Evolutionary conservation across 2,888 invertebrate species (phyloP), one percentile per base, ranked within the genome.

Genomic region (Andrena minutula): DNA sequence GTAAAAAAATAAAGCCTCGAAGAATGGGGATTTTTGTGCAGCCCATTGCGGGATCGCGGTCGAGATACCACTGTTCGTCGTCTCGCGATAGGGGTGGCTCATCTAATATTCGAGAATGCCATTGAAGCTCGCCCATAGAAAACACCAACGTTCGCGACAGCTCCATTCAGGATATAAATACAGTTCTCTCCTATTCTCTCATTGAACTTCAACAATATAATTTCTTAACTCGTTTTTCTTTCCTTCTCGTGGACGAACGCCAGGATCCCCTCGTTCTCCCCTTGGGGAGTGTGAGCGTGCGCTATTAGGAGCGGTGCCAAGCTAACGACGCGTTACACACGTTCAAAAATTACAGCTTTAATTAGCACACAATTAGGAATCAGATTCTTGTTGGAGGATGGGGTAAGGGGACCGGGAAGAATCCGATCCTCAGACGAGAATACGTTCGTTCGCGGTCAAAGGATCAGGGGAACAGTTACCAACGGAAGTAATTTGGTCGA

Each of bases 171-270:
- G 82, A 87, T 76, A 73, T 77, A 75, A 75, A 83, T 75, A 84
- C 77, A 56, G 66, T 77, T 86, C 77, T 75, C 79, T 75, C 74
- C 28, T 70, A 73, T 79, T 79, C 64, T 79, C 65, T 65, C 76
- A 75, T 84, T 80, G 84, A 90, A 89, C 89, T 89, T 88, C 89
- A 91, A 91, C 91, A 89, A 91, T 87, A 87, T 83, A 85, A 83
- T 81, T 76, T 83, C 78, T 83, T 71, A 86, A 81, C 78, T 79
- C n/a, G 8, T 35, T n/a, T 68, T 12, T 68, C 20, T 23, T 20
- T 23, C 10, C n/a, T 2, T 56, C 10, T 84, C 72, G 87, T 87
- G 85, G 88, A 85, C 86, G 87, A 82, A 86, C 81, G 83, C 86
- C 86, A 77, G 72, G 75, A 72, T 82, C 82, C 47, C 63, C 60